These are phyloP conservation scores for Polypedilum pembai DNA, from an alignment of 1,140 invertebrate genomes.

Conservation along the genomic window DNA sequence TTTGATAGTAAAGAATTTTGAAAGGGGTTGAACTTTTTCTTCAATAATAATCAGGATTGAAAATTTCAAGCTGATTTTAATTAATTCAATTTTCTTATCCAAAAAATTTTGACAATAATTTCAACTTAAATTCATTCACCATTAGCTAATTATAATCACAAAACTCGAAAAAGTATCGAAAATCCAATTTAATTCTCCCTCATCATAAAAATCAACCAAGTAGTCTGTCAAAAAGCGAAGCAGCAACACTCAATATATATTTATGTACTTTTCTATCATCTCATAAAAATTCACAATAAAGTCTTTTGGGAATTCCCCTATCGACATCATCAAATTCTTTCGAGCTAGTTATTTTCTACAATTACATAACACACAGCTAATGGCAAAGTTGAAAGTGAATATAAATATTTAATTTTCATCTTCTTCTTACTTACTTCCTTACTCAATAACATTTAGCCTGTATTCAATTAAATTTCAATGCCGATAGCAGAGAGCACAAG, in stretches of 20 bases:
- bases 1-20: no score
- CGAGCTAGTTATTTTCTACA: not conserved
- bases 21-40: no score
- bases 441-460: not conserved
- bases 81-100: no score
- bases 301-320: constrained; percentile 12
- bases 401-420: constrained; percentile 20
- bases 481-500: not conserved
- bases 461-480: constrained; percentile 16
- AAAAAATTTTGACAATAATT: no score
- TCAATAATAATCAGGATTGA: no score
- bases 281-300: not conserved
- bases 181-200: constrained; percentile 10
- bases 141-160: no score
- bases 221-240: no score
- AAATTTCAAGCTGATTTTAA: no score
- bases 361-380: not conserved
- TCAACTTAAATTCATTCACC: no score
- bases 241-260: not conserved
- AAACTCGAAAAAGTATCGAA: not conserved
- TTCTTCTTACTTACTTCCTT: not conserved
- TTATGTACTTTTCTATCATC: not conserved
- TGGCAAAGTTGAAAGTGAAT: not conserved
- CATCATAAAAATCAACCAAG: not conserved
- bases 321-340: constrained; percentile 12